Evolutionary conservation across 2,113 vertebrate species (phyloP).

Genomic region (Phoenicopterus ruber): DNA sequence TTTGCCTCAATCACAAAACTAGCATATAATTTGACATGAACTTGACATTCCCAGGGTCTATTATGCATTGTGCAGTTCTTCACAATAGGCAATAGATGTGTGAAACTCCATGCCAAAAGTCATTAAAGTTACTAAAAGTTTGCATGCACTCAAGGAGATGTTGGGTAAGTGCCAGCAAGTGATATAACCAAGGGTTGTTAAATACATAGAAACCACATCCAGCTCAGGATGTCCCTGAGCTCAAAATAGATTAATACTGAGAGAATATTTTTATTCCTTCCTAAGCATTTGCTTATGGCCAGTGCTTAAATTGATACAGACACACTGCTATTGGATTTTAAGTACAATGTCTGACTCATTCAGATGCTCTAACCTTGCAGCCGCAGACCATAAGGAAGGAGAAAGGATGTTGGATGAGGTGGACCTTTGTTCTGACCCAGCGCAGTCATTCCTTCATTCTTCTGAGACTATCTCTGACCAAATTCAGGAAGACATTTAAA

Average conservation of each 20-base stretch:
- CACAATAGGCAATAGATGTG: slow-evolving; percentile 5
- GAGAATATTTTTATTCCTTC: slow-evolving; percentile 32
- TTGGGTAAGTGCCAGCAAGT: neutral
- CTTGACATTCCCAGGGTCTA: neutral
- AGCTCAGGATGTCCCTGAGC: slow-evolving; percentile 21
- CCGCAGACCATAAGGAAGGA: neutral
- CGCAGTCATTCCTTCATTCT: neutral
- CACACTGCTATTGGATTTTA: neutral
- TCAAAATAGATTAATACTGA: slow-evolving; percentile 27
- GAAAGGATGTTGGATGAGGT: neutral
- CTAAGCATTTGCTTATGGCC: neutral
- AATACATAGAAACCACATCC: neutral
- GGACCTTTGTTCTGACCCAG: neutral
- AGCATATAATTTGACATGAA: neutral
- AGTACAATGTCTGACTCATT: neutral
- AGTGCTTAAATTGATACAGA: neutral
- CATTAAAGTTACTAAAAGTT: slow-evolving; percentile 13
- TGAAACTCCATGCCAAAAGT: slow-evolving; percentile 36
- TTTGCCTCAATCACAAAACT: neutral
- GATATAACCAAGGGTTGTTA: neutral
- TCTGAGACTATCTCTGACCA: neutral
- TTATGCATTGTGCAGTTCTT: neutral
- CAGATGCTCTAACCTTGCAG: neutral
- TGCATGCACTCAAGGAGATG: neutral
- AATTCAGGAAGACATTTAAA: neutral